Evolutionary conservation across 64 coral and sea anemone genomes (phyloP).

Genomic region (Trachythela sp.): DNA sequence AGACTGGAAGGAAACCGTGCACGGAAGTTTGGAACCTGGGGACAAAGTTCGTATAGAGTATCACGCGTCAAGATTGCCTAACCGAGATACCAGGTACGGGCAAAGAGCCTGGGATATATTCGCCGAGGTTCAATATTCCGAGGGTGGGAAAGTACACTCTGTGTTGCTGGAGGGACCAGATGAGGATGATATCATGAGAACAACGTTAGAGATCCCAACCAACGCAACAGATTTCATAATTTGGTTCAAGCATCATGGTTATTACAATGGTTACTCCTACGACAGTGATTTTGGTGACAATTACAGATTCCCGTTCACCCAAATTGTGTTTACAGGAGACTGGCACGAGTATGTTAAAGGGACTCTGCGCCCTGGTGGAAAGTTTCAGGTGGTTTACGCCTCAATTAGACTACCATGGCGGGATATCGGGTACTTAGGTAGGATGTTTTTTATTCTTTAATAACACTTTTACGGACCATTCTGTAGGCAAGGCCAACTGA

Average conservation of each 20-base stretch:
- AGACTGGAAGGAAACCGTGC: neutral
- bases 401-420: neutral
- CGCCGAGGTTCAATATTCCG: neutral
- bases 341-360: neutral
- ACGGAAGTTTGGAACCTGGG: neutral
- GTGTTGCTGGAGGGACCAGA: neutral
- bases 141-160: neutral
- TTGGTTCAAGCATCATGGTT: neutral
- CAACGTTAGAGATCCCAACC: neutral
- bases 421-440: neutral
- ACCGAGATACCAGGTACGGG: neutral
- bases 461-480: too few relatives aligned
- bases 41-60: neutral
- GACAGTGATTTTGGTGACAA: neutral
- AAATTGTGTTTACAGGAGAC: constrained; percentile 1
- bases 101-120: neutral
- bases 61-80: neutral
- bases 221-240: neutral
- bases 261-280: neutral
- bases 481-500: too few relatives aligned
- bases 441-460: too few relatives aligned
- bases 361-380: neutral
- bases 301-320: neutral
- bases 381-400: neutral
- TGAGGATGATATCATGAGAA: neutral